Conservation (phyloP, 1,140 invertebrate species). For the Drosophila grimshawi region DNA sequence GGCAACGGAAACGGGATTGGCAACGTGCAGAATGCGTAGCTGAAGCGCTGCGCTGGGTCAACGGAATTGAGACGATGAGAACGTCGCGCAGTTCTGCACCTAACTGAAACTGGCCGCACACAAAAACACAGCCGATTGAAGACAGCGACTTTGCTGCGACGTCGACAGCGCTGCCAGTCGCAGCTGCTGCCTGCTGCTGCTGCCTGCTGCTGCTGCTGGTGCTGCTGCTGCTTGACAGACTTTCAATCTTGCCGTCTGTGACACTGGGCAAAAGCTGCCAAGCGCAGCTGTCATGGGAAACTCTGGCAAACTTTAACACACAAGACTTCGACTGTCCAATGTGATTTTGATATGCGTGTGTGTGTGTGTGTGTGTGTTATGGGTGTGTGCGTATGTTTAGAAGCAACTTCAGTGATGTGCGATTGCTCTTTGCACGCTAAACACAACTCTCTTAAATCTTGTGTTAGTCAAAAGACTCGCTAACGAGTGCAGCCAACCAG, state of each 20-base stretch:
- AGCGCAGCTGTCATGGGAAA: slow-evolving; percentile 36
- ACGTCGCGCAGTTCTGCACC: slow-evolving; percentile 68
- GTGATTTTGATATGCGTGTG: background rate
- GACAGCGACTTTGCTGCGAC: slow-evolving; percentile 23
- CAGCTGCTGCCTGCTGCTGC: slow-evolving; percentile 15
- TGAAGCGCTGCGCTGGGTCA: slow-evolving; percentile 7
- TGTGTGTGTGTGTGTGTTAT: background rate
- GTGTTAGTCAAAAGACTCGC: background rate
- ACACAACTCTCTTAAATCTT: slow-evolving; percentile 29
- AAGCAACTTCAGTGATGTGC: slow-evolving; percentile 35
- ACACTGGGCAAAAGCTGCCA: slow-evolving; percentile 5
- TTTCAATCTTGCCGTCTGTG: slow-evolving; percentile 49
- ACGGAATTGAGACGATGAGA: slow-evolving; percentile 37
- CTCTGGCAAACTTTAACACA: slow-evolving; percentile 18
- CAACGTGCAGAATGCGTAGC: slow-evolving; percentile 36
- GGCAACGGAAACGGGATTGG: slow-evolving; percentile 14
- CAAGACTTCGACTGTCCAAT: slow-evolving; percentile 19
- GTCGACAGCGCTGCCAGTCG: slow-evolving; percentile 18
- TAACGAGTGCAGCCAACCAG: slow-evolving; percentile 4
- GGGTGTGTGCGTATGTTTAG: background rate
- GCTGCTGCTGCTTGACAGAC: slow-evolving; percentile 19
- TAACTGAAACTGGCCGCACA: slow-evolving; percentile 49
- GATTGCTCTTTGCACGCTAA: slow-evolving; percentile 15
- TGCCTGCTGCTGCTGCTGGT: background rate
- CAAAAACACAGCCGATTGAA: slow-evolving; percentile 41